Evolutionary conservation across 2,888 invertebrate genomes (phyloP).

Genomic region (Alloscopus bannaensis): DNA sequence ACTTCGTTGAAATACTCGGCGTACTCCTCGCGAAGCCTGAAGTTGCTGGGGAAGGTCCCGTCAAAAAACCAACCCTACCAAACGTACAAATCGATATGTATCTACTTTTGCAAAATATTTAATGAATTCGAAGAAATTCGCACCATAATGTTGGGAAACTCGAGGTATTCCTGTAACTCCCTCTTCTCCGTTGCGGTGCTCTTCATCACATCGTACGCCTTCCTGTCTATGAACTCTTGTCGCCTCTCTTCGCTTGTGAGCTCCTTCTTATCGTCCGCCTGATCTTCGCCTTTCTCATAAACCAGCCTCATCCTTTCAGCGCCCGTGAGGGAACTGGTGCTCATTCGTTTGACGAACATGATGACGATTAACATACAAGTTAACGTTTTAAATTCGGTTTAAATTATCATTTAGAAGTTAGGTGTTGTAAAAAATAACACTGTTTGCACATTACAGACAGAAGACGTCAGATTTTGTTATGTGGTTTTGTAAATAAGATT

Average conservation of each 20-base stretch:
- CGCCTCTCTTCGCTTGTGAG: conserved; percentile 23
- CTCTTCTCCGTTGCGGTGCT: neutral
- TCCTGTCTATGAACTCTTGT: conserved; percentile 32
- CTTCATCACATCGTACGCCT: conserved; percentile 23
- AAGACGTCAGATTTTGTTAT: too few species aligned
- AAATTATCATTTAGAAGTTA: too few species aligned
- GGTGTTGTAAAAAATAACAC: too few species aligned
- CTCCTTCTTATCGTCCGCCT: neutral
- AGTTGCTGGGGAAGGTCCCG: conserved; percentile 51
- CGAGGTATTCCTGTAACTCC: conserved; percentile 31
- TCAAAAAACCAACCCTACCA: conserved; percentile 67
- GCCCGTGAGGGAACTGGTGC: too few species aligned
- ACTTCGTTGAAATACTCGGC: conserved; percentile 61
- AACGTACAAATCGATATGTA: neutral
- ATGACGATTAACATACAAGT: too few species aligned
- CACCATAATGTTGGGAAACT: conserved; percentile 62
- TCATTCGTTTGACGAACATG: too few species aligned
- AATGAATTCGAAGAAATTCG: neutral
- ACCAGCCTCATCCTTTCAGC: too few species aligned
- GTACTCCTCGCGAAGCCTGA: conserved; percentile 56
- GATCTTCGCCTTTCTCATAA: too few species aligned
- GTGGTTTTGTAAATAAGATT: neutral
- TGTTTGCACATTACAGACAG: neutral
- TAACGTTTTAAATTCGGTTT: too few species aligned
- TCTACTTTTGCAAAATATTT: neutral